Percentiles rank a stretch among this genome's conserved stretches.
phyloP scores from a whole-genome alignment of 2,113 vertebrate genomes.

The Melospiza georgiana region DNA sequence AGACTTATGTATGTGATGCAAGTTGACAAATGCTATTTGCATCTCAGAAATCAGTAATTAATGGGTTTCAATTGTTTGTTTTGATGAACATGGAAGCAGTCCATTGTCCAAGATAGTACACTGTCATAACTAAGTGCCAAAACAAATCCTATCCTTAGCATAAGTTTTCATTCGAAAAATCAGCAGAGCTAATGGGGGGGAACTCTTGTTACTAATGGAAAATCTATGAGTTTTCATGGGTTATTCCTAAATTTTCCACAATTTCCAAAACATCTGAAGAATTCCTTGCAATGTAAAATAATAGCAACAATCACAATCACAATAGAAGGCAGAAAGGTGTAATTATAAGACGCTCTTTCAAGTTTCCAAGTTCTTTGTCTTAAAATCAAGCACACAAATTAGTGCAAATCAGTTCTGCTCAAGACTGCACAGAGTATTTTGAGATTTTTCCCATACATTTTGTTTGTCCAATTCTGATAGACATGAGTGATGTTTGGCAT shows the following conservation, averaged over 20 bases:
- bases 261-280: background rate
- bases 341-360: background rate
- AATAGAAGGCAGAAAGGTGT: background rate
- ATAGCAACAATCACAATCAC: background rate
- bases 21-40: background rate
- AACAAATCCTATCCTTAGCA: background rate
- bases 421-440: background rate
- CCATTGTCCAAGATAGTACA: background rate
- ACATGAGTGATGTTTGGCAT: background rate
- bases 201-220: background rate
- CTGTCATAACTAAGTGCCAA: background rate
- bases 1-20: background rate
- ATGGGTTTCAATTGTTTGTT: background rate
- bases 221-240: background rate
- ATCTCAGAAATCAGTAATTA: background rate
- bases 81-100: background rate
- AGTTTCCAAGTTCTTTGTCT: background rate
- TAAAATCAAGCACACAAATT: background rate
- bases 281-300: background rate
- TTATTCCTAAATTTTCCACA: background rate
- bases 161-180: background rate
- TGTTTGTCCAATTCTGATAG: background rate
- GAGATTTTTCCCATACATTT: background rate
- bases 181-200: background rate
- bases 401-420: background rate